These are phyloP conservation scores for Nannoperca obscura DNA, from an alignment of 2,797 vertebrate genomes.

Conservation along the genomic window DNA sequence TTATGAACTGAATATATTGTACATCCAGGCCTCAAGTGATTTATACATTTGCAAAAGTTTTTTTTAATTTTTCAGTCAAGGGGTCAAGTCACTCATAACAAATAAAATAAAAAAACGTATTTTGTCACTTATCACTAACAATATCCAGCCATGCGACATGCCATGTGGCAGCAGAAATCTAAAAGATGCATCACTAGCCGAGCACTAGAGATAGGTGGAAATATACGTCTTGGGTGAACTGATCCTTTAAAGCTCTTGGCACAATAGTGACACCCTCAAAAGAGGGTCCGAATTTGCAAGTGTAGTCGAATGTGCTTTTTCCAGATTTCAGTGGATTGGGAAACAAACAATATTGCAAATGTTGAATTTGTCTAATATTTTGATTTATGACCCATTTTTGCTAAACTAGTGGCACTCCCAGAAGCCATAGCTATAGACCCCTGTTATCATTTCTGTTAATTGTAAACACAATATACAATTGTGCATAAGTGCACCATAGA, in stretches of 20 bases:
- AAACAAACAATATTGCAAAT: background rate
- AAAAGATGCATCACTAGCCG: too few relatives aligned
- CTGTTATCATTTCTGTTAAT: background rate
- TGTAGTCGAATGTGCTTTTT: background rate
- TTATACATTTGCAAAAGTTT: slow-evolving; percentile 31
- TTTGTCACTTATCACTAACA: background rate
- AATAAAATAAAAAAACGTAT: background rate
- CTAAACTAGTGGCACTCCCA: background rate
- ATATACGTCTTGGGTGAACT: background rate
- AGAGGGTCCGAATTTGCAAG: background rate
- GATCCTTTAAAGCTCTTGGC: slow-evolving; percentile 2
- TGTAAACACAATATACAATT: slow-evolving; percentile 1
- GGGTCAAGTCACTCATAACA: background rate
- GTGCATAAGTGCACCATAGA: background rate
- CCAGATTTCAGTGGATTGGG: background rate
- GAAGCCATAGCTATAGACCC: background rate
- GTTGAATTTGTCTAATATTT: background rate
- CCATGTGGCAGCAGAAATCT: too few relatives aligned
- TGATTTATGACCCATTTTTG: background rate
- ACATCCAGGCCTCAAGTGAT: slow-evolving; percentile 11
- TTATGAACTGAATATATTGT: slow-evolving; percentile 18
- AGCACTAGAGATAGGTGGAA: background rate
- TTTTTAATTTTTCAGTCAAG: too few relatives aligned
- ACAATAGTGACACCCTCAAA: background rate
- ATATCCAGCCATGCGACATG: background rate